Percentiles rank a stretch among this genome's conserved stretches.
Conservation (phyloP, 1,140 invertebrate species). For the Pomacea maculata region DNA sequence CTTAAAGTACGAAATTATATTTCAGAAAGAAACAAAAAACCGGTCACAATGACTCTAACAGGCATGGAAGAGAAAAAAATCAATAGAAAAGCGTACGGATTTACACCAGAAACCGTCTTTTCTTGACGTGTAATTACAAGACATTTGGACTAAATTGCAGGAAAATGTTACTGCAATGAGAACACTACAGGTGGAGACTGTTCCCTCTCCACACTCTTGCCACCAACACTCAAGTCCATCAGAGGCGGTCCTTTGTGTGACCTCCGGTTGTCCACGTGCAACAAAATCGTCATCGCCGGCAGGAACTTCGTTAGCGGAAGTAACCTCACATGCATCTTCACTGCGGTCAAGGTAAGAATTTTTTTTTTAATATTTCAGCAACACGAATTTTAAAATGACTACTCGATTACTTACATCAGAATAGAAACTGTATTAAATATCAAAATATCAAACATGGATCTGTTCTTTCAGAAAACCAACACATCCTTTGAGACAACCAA, state of each 20-base stretch:
- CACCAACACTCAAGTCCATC: slow-evolving; percentile 32
- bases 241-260: slow-evolving; percentile 33
- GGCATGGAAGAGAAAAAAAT: too few species aligned
- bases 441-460: background rate
- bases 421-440: too few species aligned
- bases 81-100: too few species aligned
- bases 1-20: too few species aligned
- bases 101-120: too few species aligned
- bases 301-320: slow-evolving; percentile 36
- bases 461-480: slow-evolving; percentile 16
- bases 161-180: slow-evolving; percentile 35
- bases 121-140: too few species aligned
- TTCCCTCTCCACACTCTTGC: slow-evolving; percentile 22
- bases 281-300: slow-evolving; percentile 33
- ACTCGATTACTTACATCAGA: too few species aligned
- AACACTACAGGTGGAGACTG: slow-evolving; percentile 44
- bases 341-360: slow-evolving; percentile 31
- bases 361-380: background rate
- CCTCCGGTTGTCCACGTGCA: slow-evolving; percentile 23
- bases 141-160: slow-evolving; percentile 22
- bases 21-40: too few species aligned
- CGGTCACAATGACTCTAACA: too few species aligned
- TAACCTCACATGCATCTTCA: slow-evolving; percentile 38
- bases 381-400: background rate
- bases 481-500: slow-evolving; percentile 22